Evolutionary conservation across 2,113 vertebrate species (phyloP), one percentile per base, ranked within the genome.

Genomic region (Chionodraco myersi): DNA sequence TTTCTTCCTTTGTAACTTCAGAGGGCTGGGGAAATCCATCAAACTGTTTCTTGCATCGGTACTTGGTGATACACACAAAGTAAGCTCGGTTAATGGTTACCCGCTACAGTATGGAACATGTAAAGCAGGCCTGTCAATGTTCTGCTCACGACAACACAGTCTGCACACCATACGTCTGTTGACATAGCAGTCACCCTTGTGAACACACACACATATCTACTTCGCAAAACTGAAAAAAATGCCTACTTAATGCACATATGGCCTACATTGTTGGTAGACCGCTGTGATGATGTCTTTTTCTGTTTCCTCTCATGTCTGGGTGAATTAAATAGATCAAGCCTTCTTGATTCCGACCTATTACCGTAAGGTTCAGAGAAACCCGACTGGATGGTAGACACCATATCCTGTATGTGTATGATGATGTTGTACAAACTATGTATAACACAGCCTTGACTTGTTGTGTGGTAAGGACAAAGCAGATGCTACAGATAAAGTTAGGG

Each of bases 11-110:
- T 84, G 71, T 77, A 78, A 80, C 69, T 71, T 77, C 36, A 78
- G 44, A 68, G 68, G 23, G 44, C 57, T 57, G 60, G 12, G 59
- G 67, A 81, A 69, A 91, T 89, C 86, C 76, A 86, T 92, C 90
- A 92, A 77, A 81, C 71, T 76, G 72, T 79, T 86, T 65, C 74
- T 84, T 79, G 75, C 72, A 71, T 81, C 75, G 64, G 72, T 70
- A 45, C 58, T 67, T 62, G 57, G 79, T 80, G 66, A 64, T 14
- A 51, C 74, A 60, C 79, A 82, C 82, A 88, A 77, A 83, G 77
- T 68, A 11, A 66, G 69, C 21, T 74, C 64, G 45, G 91, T 93
- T 92, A 91, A 94, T 93, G 76, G 77, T 91, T 91, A 89, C 80
- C 78, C 18, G 16, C 60, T 64, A 64, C 45, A 79, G 67, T 76